Base-by-base conservation (phyloP, 2,888 invertebrate genomes). In the Temnothorax ravouxi region DNA sequence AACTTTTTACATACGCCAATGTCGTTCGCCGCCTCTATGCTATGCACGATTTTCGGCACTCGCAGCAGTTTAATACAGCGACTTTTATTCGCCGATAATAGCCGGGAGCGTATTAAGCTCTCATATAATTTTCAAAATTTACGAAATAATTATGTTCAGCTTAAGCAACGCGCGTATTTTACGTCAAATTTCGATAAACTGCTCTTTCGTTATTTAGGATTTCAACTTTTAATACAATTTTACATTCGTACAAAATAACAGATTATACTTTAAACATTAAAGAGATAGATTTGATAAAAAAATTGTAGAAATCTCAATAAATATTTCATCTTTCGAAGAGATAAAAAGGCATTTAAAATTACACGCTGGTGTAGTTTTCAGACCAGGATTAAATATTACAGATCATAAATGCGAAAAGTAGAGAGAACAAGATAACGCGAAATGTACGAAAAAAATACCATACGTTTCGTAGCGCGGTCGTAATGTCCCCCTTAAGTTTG, bases 401-500 rank as follows among this genome's bases (percentile, higher is more conserved):
- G 25, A 29, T 11, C 9, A 1, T 29, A 44, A 77, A 77, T 75
- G 41, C 50, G 34, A 38, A 41, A 5, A 50, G 25, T 3, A 29
- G 44, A 75, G 52, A 54, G 21, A 59, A 75, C 21, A 74, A 77
- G 44, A 54, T 50, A 83, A 61, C 61, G 25, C 18, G 62, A 88
- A 80, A 77, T 75, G 66, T 56, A 34, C 64, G 59, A 74, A 83
- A 87, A 81, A 87, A 81, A 29, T 61, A 67, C 18, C 62, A 75
- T 38, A 69, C 76, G 82, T 62, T 79, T 81, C 76, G 47, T 50
- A 62, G 64, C 66, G 74, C 66, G 83, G 80, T 71, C 84, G 41
- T 71, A 71, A 83, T 71, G 62, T 71, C 77, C 84, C 84, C 86
- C 84, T 86, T 69, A 66, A 85, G 89, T 81, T 87, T 69, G 64